Base-by-base conservation (phyloP, 1,140 invertebrate species). In the Brachionus rubens region DNA sequence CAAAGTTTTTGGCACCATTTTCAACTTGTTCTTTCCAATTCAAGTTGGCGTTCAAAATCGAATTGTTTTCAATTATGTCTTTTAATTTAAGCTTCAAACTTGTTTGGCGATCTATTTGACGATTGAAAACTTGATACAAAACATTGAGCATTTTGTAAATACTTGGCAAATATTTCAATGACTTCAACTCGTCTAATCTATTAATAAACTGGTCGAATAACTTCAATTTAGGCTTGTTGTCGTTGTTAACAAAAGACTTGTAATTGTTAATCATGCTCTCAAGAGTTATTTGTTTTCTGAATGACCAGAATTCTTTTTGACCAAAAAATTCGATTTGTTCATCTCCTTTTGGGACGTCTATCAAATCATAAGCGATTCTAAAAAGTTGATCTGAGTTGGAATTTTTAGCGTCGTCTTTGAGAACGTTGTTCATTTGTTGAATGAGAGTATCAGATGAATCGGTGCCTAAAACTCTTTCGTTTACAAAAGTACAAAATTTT, bases 81-180 rank as follows among this genome's bases (percentile, higher is more conserved):
- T 10, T 46, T 0, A 65, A 41, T 28, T 43, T 65, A 14, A 65
- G 14, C 24, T 43, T 21, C 19, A 65, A 24, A 1, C 36, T 24
- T 43, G 16, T 65, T 65, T 43, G 36, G 12, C 40, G 26, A 65
- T 65, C 40, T 19, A 65, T 65, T 65, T 65, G 59, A 10, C 59
- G 59, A 43, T 65, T 65, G 19, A 65, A 65, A 43, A 65, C 43
- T 26, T 7, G 24, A 43, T 43, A 41, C 21, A 65, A 65, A 1
- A 24, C 26, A 43, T 24, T 43, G 16, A 65, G 3, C 40, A 65
- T 65, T 24, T 65, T 65, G 19, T 41, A 24, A 3, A 65, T 14
- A 65, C 59, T 65, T 46, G 59, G 59, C 40, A 65, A 43, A 46
- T 46, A 65, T 65, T 65, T 65, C 3, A 65, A 16, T 24, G 59